Percentiles rank a stretch among this genome's conserved stretches.
Evolutionary conservation across 2,797 vertebrate genomes (phyloP).

Genomic region (Enteromius thamalakanensis): DNA sequence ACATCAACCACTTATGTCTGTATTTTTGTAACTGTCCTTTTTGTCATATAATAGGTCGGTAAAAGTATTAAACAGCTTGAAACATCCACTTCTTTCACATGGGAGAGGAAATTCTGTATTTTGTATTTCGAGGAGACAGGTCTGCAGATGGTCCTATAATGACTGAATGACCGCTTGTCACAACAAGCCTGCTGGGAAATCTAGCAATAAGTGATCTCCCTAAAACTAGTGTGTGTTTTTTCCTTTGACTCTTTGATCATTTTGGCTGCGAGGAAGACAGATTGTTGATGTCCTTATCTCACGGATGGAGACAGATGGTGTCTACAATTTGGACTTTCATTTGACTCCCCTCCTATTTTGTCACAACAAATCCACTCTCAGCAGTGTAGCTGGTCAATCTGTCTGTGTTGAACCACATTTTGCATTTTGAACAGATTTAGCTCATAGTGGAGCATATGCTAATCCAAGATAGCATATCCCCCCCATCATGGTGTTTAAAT

Average conservation of each 20-base stretch:
- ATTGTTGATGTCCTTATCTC: conserved; percentile 35
- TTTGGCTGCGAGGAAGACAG: conserved; percentile 27
- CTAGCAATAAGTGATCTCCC: conserved; percentile 14
- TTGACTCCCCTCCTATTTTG: conserved; percentile 23
- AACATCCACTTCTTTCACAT: neutral
- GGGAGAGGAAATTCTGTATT: neutral
- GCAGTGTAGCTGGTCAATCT: conserved; percentile 17
- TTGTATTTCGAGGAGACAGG: conserved; percentile 1
- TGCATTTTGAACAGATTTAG: conserved; percentile 38
- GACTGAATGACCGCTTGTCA: conserved; percentile 27
- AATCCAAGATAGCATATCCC: neutral
- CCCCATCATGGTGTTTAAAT: neutral
- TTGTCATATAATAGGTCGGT: neutral
- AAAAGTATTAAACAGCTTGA: conserved; percentile 12
- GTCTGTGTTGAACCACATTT: conserved; percentile 11
- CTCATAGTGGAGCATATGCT: conserved; percentile 15
- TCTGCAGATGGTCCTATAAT: conserved; percentile 32
- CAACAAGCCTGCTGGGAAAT: conserved; percentile 29
- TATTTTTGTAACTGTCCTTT: neutral
- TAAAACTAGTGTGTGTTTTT: neutral
- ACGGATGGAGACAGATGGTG: conserved; percentile 43
- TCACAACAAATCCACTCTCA: conserved; percentile 23
- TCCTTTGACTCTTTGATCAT: conserved; percentile 19
- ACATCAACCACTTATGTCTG: conserved; percentile 46
- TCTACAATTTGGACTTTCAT: conserved; percentile 26